Percentiles rank a stretch among this genome's conserved stretches.
Evolutionary conservation across 2,797 vertebrate species (phyloP).

Genomic region (Chanos chanos): DNA sequence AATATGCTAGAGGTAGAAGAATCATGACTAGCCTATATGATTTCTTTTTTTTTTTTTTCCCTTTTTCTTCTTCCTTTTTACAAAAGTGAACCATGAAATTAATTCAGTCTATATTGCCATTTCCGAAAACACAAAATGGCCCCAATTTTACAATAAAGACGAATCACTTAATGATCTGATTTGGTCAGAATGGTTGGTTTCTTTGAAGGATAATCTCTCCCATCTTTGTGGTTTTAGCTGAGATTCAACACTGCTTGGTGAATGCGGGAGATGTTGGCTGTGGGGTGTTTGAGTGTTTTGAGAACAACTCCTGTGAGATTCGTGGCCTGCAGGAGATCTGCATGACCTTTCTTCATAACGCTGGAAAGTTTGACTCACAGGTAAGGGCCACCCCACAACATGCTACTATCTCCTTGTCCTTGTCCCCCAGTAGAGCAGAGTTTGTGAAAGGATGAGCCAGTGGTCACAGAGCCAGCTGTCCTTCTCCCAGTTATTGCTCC

Average conservation of each 20-base stretch:
- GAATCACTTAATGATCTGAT: too few species aligned
- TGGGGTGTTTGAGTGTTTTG: constrained; percentile 97
- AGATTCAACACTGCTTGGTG: constrained; percentile 97
- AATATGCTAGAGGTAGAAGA: too few species aligned
- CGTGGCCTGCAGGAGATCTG: constrained; percentile 97
- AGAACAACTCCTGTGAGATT: constrained; percentile 99
- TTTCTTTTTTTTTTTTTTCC: constrained; percentile 21
- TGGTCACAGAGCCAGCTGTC: constrained; percentile 56
- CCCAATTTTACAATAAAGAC: too few species aligned
- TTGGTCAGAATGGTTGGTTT: too few species aligned
- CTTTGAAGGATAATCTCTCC: too few species aligned
- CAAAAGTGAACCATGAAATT: too few species aligned
- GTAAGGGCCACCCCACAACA: constrained; percentile 67
- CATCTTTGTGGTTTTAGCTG: constrained; percentile 73
- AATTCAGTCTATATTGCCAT: too few species aligned
- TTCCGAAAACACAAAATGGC: too few species aligned
- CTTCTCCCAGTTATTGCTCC: constrained; percentile 48
- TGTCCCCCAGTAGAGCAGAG: neutral
- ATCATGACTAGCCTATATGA: too few species aligned
- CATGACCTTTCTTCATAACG: constrained; percentile 98
- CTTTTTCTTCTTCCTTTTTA: too few species aligned
- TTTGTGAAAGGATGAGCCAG: constrained; percentile 45
- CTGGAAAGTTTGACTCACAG: constrained; percentile 99
- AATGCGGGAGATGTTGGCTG: constrained; percentile 97
- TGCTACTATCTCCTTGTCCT: neutral